Percentiles rank a stretch among this genome's conserved stretches.
Evolutionary conservation across 2,888 invertebrate genomes (phyloP).

Genomic region (Notodonta ziczac): DNA sequence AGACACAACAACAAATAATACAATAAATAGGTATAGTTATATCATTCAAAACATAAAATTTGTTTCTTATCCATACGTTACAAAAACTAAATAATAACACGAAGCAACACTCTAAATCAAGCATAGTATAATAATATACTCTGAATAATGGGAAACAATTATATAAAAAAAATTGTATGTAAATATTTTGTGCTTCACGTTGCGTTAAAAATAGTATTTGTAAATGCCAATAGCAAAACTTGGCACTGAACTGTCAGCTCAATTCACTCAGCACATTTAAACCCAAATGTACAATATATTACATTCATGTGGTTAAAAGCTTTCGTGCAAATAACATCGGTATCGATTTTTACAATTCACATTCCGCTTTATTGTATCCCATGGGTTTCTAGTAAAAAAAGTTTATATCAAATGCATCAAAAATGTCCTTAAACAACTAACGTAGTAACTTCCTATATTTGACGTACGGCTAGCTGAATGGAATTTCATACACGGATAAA

Average conservation of each 20-base stretch:
- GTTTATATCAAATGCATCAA: conserved; percentile 85
- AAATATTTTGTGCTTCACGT: conserved; percentile 69
- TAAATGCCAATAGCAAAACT: conserved; percentile 82
- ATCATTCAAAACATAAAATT: conserved; percentile 74
- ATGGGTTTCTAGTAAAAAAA: conserved; percentile 83
- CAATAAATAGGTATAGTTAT: conserved; percentile 76
- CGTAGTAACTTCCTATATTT: conserved; percentile 77
- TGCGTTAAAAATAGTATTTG: conserved; percentile 47
- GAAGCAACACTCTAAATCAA: conserved; percentile 83
- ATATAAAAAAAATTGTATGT: conserved; percentile 45
- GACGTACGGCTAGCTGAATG: conserved; percentile 76
- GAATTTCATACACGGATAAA: conserved; percentile 74
- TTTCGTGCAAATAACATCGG: conserved; percentile 79
- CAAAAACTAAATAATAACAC: conserved; percentile 79
- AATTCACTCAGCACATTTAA: conserved; percentile 82
- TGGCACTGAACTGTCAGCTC: conserved; percentile 80
- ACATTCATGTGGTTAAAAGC: conserved; percentile 79
- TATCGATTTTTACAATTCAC: conserved; percentile 79
- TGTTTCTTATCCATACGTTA: conserved; percentile 75
- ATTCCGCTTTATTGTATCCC: conserved; percentile 71
- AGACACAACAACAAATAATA: conserved; percentile 83
- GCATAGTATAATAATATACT: conserved; percentile 77
- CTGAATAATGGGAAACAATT: conserved; percentile 78
- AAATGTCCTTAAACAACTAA: conserved; percentile 84
- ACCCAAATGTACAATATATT: conserved; percentile 85